A percentile compares a stretch with the other conserved stretches of the same genome.
phyloP scores from a whole-genome alignment of 1,140 invertebrate genomes.

The Danaus melanippus region DNA sequence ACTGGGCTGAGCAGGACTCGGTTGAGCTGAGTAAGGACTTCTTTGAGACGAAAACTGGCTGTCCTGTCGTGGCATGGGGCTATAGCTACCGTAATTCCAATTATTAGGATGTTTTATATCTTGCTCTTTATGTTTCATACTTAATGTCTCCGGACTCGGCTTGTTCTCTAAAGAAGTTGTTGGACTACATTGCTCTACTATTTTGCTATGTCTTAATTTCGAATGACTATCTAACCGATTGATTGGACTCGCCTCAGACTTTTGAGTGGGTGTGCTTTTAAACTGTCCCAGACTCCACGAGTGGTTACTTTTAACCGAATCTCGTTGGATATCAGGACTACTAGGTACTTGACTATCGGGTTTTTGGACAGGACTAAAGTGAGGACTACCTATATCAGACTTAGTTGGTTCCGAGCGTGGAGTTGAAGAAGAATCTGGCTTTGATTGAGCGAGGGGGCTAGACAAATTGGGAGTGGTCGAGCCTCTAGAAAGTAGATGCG shows the following conservation, averaged over 20 bases:
- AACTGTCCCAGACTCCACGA: constrained; percentile 61
- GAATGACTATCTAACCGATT: constrained; percentile 55
- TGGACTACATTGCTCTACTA: constrained; percentile 61
- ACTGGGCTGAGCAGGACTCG: constrained; percentile 66
- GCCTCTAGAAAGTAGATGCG: constrained; percentile 29
- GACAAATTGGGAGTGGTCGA: constrained; percentile 41
- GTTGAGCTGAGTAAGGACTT: constrained; percentile 66
- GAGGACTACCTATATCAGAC: constrained; percentile 54
- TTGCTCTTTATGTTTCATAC: constrained; percentile 38
- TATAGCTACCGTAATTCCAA: constrained; percentile 62
- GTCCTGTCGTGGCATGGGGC: constrained; percentile 64
- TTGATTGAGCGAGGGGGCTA: constrained; percentile 58
- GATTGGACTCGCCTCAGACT: constrained; percentile 63
- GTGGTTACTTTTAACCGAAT: constrained; percentile 44
- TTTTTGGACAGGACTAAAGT: constrained; percentile 61
- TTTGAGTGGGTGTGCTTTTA: constrained; percentile 56
- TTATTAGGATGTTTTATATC: constrained; percentile 60
- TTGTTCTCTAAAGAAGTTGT: constrained; percentile 62
- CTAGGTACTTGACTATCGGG: constrained; percentile 64
- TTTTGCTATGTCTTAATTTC: constrained; percentile 55
- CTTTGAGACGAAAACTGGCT: constrained; percentile 59
- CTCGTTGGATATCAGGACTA: constrained; percentile 55
- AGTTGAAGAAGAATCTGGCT: constrained; percentile 62
- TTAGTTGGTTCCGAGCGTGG: constrained; percentile 53
- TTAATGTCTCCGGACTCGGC: constrained; percentile 55